Evolutionary conservation across 2,888 invertebrate genomes (phyloP).

Genomic region (Sarcophaga caerulescens): DNA sequence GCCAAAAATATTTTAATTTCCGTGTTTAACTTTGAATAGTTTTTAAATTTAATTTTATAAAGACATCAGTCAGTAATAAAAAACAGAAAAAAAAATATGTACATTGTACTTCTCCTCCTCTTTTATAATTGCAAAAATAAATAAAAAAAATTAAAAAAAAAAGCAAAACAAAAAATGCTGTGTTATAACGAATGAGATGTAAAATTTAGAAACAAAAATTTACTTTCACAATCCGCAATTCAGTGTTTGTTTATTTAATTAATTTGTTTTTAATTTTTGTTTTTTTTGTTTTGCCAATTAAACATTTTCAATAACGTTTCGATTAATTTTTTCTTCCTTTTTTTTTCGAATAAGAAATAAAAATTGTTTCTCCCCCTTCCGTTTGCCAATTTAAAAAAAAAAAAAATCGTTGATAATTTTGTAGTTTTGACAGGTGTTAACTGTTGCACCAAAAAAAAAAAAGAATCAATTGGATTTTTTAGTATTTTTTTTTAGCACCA

Average conservation of each 20-base stretch:
- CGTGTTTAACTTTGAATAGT: too few species aligned
- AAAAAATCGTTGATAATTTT: slow-evolving; percentile 47
- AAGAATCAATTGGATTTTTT: neutral
- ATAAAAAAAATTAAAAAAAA: too few species aligned
- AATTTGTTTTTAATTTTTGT: neutral
- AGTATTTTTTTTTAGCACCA: neutral
- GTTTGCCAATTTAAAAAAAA: slow-evolving; percentile 10
- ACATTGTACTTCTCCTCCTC: too few species aligned
- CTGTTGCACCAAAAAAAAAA: slow-evolving; percentile 37
- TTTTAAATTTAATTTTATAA: too few species aligned
- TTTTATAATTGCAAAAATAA: too few species aligned
- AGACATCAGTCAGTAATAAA: too few species aligned
- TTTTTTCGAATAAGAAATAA: neutral
- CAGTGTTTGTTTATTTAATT: neutral
- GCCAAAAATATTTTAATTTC: too few species aligned
- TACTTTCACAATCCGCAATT: slow-evolving; percentile 20
- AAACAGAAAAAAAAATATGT: too few species aligned
- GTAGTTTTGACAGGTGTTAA: slow-evolving; percentile 64
- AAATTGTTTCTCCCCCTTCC: too few species aligned
- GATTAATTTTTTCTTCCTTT: neutral
- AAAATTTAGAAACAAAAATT: neutral
- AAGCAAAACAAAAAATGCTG: too few species aligned
- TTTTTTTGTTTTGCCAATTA: neutral
- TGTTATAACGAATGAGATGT: too few species aligned
- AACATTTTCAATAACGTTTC: slow-evolving; percentile 23